These are phyloP conservation scores for Copidosoma floridanum DNA, from an alignment of 1,140 invertebrate genomes.

Conservation along the genomic window DNA sequence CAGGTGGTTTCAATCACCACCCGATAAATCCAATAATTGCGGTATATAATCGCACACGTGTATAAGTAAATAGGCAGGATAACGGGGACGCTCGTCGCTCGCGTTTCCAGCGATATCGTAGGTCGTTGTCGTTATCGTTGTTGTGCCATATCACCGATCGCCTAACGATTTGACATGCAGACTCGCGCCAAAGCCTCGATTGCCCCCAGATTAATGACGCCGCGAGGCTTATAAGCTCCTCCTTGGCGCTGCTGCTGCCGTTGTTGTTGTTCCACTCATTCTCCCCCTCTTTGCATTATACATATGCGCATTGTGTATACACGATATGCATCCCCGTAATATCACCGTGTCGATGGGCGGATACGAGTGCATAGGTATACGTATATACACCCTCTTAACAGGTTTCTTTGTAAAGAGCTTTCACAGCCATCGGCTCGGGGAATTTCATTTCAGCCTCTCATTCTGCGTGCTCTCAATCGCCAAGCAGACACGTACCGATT, in stretches of 20 bases:
- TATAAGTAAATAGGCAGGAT: constrained; percentile 50
- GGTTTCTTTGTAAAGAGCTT: constrained; percentile 4
- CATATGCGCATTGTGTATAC: too few species aligned
- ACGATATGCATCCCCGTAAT: neutral
- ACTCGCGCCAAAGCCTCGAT: neutral
- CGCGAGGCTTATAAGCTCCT: constrained; percentile 7
- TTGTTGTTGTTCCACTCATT: too few species aligned
- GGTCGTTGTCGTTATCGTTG: too few species aligned
- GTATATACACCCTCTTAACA: neutral
- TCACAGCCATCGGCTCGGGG: too few species aligned
- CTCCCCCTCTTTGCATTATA: too few species aligned
- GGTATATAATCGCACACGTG: constrained; percentile 51
- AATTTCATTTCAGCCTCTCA: neutral
- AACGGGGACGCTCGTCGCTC: constrained; percentile 1
- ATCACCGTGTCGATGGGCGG: neutral
- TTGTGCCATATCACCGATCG: too few species aligned
- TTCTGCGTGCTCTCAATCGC: neutral
- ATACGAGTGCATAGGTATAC: neutral
- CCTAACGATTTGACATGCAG: constrained; percentile 18
- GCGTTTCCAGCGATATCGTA: too few species aligned
- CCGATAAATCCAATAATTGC: constrained; percentile 56
- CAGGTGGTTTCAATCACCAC: constrained; percentile 49
- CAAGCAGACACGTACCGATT: neutral
- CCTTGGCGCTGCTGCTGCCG: too few species aligned
- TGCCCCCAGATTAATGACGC: constrained; percentile 12